Evolutionary conservation across 2,888 invertebrate species (phyloP).

Genomic region (Morpho deidamia): DNA sequence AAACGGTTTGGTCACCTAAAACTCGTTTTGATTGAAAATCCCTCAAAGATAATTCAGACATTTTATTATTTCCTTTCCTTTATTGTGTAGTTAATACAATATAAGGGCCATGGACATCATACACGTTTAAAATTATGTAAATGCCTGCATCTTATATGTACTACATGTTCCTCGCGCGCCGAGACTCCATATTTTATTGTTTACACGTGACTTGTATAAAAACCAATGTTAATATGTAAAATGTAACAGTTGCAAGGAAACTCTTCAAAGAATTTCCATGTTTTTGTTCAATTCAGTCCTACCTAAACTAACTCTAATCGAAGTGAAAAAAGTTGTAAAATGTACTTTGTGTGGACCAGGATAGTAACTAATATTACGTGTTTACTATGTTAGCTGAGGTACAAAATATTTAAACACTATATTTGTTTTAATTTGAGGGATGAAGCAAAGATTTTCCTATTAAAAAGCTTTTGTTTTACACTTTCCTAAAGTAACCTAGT

Average conservation of each 20-base stretch:
- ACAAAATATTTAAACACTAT: too few species aligned
- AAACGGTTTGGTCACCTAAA: too few species aligned
- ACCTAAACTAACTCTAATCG: too few species aligned
- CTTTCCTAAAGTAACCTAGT: too few species aligned
- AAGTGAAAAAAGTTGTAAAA: too few species aligned
- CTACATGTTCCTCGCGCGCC: conserved; percentile 31
- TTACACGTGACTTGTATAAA: conserved; percentile 50
- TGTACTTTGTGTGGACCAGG: too few species aligned
- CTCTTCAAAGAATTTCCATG: conserved; percentile 19
- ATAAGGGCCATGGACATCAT: conserved; percentile 4
- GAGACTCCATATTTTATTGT: conserved; percentile 38
- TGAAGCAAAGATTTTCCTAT: too few species aligned
- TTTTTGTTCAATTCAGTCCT: background rate
- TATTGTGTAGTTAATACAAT: background rate
- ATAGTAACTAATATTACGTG: too few species aligned
- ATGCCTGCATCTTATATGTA: conserved; percentile 27
- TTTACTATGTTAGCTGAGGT: too few species aligned
- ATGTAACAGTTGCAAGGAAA: conserved; percentile 36
- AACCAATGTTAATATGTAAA: conserved; percentile 35
- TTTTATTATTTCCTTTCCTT: background rate
- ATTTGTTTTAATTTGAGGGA: too few species aligned
- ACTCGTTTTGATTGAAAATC: too few species aligned
- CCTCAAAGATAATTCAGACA: background rate
- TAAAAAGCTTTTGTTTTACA: too few species aligned
- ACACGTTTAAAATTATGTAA: conserved; percentile 28